Percentiles rank a stretch among this genome's conserved stretches.
phyloP scores from a whole-genome alignment of 2,797 vertebrate species.

The Sebastes alutus region DNA sequence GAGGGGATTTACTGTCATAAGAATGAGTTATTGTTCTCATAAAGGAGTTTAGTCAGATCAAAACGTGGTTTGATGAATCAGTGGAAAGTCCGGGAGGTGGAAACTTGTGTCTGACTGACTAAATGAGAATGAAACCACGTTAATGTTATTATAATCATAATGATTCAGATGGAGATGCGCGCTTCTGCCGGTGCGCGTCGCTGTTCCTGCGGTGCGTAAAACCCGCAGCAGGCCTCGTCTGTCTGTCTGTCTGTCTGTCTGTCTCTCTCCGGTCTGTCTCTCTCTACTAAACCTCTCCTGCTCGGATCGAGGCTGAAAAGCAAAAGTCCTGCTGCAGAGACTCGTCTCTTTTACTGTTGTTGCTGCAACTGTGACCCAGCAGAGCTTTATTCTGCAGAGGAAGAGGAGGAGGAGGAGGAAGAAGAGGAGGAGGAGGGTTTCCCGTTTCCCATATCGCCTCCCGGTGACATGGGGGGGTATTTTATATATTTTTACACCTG shows the following conservation, averaged over 20 bases:
- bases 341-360: not conserved
- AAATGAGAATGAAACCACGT: not conserved
- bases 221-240: conserved; percentile 66
- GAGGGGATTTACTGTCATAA: no score
- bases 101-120: no score
- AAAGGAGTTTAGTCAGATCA: no score
- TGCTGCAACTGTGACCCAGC: not conserved
- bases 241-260: not conserved
- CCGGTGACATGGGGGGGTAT: not conserved
- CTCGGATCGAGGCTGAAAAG: not conserved
- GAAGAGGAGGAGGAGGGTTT: not conserved
- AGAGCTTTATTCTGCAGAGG: not conserved
- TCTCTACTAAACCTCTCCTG: not conserved
- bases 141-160: not conserved
- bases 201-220: conserved; percentile 58
- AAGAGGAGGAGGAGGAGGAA: not conserved
- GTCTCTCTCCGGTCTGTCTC: not conserved
- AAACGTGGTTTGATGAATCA: no score
- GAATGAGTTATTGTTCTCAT: no score
- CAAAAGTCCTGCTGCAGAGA: not conserved
- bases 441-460: conserved; percentile 17
- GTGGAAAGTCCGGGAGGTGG: no score
- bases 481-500: conserved; percentile 21
- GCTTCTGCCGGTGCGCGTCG: conserved; percentile 50
- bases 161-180: not conserved